These are phyloP conservation scores for Venustoraphidia nigricollis DNA, from an alignment of 2,888 invertebrate species.

Conservation along the genomic window DNA sequence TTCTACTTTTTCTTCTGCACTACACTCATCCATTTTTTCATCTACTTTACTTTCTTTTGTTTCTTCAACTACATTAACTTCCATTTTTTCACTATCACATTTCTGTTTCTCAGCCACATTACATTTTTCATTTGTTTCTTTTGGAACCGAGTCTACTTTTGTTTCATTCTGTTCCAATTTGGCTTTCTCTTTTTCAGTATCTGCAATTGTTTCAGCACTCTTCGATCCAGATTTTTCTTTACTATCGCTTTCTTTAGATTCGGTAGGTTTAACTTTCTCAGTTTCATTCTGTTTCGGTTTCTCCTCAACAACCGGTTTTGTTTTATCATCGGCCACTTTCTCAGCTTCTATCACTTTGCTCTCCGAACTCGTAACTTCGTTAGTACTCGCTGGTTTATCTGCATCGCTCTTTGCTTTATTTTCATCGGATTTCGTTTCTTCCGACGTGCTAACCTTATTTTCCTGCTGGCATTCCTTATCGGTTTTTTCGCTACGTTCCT, in stretches of 20 bases:
- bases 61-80: slow-evolving; percentile 31
- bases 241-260: slow-evolving; percentile 16
- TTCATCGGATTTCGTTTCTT: slow-evolving; percentile 4
- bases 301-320: slow-evolving; percentile 1
- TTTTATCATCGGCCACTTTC: slow-evolving; percentile 8
- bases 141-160: slow-evolving; percentile 23
- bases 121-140: slow-evolving; percentile 10
- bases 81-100: slow-evolving; percentile 26
- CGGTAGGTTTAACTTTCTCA: slow-evolving; percentile 28
- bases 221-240: slow-evolving; percentile 7
- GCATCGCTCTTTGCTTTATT: slow-evolving; percentile 6
- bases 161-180: slow-evolving; percentile 15
- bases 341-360: slow-evolving; percentile 15
- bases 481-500: not conserved
- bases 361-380: slow-evolving; percentile 7
- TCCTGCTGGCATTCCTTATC: not conserved
- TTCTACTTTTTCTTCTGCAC: not conserved
- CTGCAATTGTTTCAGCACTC: not conserved
- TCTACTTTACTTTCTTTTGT: slow-evolving; percentile 11
- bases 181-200: slow-evolving; percentile 3
- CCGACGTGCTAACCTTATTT: slow-evolving; percentile 1
- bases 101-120: slow-evolving; percentile 3
- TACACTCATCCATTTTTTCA: too few relatives aligned
- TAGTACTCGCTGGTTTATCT: slow-evolving; percentile 3
- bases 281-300: slow-evolving; percentile 24